Conservation (phyloP, 1,140 invertebrate genomes). For the Lordiphosa clarofinis region DNA sequence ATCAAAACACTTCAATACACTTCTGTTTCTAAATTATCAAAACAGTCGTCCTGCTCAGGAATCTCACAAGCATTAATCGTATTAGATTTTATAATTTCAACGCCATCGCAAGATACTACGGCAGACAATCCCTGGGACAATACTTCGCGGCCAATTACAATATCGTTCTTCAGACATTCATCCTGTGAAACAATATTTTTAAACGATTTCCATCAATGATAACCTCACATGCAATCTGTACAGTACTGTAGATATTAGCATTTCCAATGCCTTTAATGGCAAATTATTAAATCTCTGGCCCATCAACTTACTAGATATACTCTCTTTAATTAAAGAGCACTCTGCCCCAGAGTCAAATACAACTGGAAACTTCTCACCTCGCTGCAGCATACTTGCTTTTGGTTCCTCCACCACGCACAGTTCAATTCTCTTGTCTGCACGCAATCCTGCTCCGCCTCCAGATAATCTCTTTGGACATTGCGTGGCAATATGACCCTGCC, state of each 20-base stretch:
- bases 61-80: background rate
- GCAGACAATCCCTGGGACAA: conserved; percentile 6
- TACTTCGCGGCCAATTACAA: conserved; percentile 12
- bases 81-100: background rate
- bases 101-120: no score
- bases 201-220: no score
- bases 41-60: background rate
- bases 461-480: conserved; percentile 5
- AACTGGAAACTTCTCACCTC: no score
- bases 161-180: conserved; percentile 9
- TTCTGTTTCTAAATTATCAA: conserved; percentile 9
- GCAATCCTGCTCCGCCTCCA: conserved; percentile 1
- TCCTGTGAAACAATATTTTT: conserved; percentile 1
- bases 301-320: background rate
- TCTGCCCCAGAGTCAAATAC: conserved; percentile 6
- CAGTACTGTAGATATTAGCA: background rate
- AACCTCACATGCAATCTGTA: no score
- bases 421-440: conserved; percentile 10
- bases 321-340: background rate
- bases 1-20: no score
- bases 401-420: conserved; percentile 9
- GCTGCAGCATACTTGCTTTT: conserved; percentile 8
- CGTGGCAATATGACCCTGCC: conserved; percentile 2
- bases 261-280: conserved; percentile 8
- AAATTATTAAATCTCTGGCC: conserved; percentile 5